Conservation (phyloP, 2,888 invertebrate genomes). For the Latrodectus hesperus region DNA sequence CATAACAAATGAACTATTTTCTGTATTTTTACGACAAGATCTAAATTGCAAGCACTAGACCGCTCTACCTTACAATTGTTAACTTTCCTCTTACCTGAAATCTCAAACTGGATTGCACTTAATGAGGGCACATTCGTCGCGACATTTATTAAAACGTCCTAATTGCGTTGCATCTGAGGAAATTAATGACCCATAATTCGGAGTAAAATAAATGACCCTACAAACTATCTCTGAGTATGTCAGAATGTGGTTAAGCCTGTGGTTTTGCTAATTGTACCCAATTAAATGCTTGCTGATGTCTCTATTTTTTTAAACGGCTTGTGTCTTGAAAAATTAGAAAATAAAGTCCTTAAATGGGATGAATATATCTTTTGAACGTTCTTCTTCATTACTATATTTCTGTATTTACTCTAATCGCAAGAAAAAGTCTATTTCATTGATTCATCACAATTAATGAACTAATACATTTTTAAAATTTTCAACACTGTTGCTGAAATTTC, state of each 20-base stretch:
- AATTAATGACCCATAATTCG: conserved; percentile 56
- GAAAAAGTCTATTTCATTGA: no score
- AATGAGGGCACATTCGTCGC: conserved; percentile 43
- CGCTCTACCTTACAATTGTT: conserved; percentile 31
- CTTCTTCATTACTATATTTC: no score
- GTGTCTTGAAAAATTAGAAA: neutral
- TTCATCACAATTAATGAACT: no score
- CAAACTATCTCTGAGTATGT: conserved; percentile 23
- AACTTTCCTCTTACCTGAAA: conserved; percentile 26
- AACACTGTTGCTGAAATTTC: no score
- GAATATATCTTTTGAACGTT: no score
- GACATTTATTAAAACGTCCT: conserved; percentile 61
- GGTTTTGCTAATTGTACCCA: conserved; percentile 23
- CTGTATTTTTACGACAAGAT: neutral
- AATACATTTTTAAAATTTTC: no score
- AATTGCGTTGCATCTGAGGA: conserved; percentile 61
- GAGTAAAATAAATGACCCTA: conserved; percentile 40
- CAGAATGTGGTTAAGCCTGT: conserved; percentile 27
- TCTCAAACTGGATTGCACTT: conserved; percentile 43
- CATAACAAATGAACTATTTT: neutral
- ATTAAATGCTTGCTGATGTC: conserved; percentile 19
- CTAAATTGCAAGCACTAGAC: conserved; percentile 17
- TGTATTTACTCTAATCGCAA: no score
- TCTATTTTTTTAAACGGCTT: neutral
- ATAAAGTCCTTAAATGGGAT: no score